A percentile compares a stretch with the other conserved stretches of the same genome.
Evolutionary conservation across 2,888 invertebrate genomes (phyloP).

Genomic region (Myopa testacea): DNA sequence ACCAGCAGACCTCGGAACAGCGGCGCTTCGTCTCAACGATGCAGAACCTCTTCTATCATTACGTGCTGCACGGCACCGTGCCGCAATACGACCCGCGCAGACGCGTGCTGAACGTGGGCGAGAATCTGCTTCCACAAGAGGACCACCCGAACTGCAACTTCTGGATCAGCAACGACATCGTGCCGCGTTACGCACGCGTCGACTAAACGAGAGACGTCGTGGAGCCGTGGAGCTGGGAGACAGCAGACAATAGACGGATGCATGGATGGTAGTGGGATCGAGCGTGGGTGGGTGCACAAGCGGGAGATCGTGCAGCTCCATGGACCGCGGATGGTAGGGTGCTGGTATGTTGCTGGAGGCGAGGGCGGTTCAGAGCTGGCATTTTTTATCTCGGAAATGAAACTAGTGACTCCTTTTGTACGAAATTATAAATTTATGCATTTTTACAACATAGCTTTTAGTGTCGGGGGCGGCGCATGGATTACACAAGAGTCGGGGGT

Average conservation of each 20-base stretch:
- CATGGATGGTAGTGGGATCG: background rate
- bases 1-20: slow-evolving; percentile 79
- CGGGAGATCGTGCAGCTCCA: background rate
- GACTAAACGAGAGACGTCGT: slow-evolving; percentile 71
- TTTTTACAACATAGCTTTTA: slow-evolving; percentile 29
- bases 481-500: background rate
- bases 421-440: slow-evolving; percentile 35
- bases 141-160: slow-evolving; percentile 81
- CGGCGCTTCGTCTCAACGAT: slow-evolving; percentile 81
- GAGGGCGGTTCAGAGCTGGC: slow-evolving; percentile 13
- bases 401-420: slow-evolving; percentile 35
- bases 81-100: slow-evolving; percentile 72
- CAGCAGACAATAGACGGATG: background rate
- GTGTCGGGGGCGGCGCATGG: background rate
- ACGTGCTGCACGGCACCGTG: slow-evolving; percentile 81
- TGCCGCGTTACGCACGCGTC: slow-evolving; percentile 79
- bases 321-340: background rate
- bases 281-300: slow-evolving; percentile 20
- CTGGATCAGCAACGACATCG: slow-evolving; percentile 81
- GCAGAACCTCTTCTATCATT: slow-evolving; percentile 86
- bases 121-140: slow-evolving; percentile 75
- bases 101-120: slow-evolving; percentile 76
- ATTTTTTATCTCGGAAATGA: slow-evolving; percentile 10
- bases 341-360: background rate
- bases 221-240: background rate